Percentiles rank a stretch among this genome's conserved stretches.
Evolutionary conservation across 1,140 invertebrate genomes (phyloP).

Genomic region (Diuraphis noxia): DNA sequence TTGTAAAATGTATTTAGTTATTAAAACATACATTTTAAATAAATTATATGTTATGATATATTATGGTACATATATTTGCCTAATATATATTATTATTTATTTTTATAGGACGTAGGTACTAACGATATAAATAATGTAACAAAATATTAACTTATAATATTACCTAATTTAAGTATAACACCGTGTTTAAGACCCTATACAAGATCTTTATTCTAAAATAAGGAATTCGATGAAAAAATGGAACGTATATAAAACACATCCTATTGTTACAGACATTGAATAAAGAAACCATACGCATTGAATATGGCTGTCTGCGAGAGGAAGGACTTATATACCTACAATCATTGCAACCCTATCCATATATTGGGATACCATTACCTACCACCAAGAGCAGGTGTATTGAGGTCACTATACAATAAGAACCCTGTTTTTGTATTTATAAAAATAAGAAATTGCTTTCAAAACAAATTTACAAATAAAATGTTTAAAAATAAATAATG

Average conservation of each 20-base stretch:
- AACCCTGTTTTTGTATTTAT: background rate
- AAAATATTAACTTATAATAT: background rate
- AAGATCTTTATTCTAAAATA: background rate
- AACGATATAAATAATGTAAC: background rate
- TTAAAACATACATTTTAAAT: background rate
- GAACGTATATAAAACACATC: constrained; percentile 2
- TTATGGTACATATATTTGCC: background rate
- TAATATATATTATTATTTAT: background rate
- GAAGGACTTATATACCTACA: background rate
- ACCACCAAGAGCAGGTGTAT: constrained; percentile 17
- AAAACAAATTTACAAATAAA: background rate
- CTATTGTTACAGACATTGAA: background rate
- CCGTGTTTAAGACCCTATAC: background rate
- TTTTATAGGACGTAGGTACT: background rate
- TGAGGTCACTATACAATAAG: constrained; percentile 1
- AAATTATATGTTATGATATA: background rate
- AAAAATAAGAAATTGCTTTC: background rate
- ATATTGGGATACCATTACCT: constrained; percentile 13
- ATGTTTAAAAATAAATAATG: background rate
- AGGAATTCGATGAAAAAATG: background rate
- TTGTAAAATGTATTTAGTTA: background rate
- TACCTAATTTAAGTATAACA: background rate
- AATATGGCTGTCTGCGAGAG: background rate
- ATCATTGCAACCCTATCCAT: background rate
- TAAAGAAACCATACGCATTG: constrained; percentile 29